A percentile compares a stretch with the other conserved stretches of the same genome.
These are phyloP conservation scores for Trissolcus basalis DNA, from an alignment of 1,140 invertebrate genomes.

Conservation along the genomic window DNA sequence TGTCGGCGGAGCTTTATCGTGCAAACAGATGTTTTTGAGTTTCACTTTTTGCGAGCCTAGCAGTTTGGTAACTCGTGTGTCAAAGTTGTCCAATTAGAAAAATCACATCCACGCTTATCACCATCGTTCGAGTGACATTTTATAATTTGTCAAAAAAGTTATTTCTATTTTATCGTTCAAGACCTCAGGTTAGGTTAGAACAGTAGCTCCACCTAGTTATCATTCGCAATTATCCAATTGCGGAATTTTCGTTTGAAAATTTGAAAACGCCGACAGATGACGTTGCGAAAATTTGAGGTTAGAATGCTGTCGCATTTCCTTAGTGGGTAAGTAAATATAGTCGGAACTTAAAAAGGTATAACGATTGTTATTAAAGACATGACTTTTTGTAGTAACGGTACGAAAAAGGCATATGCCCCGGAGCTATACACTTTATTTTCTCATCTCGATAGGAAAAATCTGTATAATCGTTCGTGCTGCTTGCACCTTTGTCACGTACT, in stretches of 20 bases:
- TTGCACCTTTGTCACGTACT: conserved; percentile 26
- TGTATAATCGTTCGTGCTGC: conserved; percentile 26
- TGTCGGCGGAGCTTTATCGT: conserved; percentile 14
- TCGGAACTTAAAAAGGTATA: conserved; percentile 37
- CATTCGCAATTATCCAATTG: no score
- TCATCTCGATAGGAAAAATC: conserved; percentile 37
- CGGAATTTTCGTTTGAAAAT: no score
- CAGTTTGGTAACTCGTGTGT: not conserved
- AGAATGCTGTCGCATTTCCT: no score
- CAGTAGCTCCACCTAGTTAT: no score
- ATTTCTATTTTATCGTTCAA: conserved; percentile 26
- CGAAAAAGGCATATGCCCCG: conserved; percentile 34
- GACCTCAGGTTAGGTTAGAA: no score
- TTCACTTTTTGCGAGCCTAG: not conserved
- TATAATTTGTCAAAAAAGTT: not conserved
- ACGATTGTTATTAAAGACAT: conserved; percentile 44
- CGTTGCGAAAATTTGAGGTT: no score
- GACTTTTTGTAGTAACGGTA: conserved; percentile 30
- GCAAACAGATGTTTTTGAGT: conserved; percentile 1
- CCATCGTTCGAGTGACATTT: not conserved
- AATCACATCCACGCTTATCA: conserved; percentile 11
- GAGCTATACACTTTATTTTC: conserved; percentile 22
- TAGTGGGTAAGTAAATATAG: no score
- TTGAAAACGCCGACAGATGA: no score
- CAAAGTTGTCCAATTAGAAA: conserved; percentile 16